A percentile compares a stretch with the other conserved stretches of the same genome.
These are phyloP conservation scores for Chaenocephalus aceratus DNA, from an alignment of 2,113 vertebrate genomes.

Conservation along the genomic window DNA sequence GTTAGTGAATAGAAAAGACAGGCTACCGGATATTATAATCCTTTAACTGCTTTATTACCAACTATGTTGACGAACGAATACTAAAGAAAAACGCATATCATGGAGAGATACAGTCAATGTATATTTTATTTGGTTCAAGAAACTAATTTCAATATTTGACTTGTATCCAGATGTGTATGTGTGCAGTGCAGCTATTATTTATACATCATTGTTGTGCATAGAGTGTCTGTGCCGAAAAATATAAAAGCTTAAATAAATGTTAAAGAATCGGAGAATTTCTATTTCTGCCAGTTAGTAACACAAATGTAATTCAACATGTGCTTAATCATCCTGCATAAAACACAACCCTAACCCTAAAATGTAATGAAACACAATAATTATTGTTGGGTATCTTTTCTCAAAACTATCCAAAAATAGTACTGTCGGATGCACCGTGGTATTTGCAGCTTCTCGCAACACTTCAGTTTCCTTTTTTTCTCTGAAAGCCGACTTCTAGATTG, in stretches of 20 bases:
- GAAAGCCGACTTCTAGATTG: constrained; percentile 1
- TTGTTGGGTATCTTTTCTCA: not conserved
- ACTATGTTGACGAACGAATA: not conserved
- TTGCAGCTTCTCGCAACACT: not conserved
- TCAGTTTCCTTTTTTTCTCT: constrained; percentile 9
- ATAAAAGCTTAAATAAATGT: too few relatives aligned
- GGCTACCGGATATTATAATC: too few relatives aligned
- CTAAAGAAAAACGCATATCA: not conserved
- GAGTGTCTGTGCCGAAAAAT: not conserved
- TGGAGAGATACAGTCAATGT: not conserved
- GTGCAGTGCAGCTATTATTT: not conserved
- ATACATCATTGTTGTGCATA: not conserved
- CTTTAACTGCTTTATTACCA: not conserved
- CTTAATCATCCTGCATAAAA: not conserved
- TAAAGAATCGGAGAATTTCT: not conserved
- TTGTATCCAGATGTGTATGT: not conserved
- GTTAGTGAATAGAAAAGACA: not conserved
- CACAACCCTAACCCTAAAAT: not conserved
- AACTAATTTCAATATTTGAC: not conserved
- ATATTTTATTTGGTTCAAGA: not conserved
- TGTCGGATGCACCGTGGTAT: not conserved
- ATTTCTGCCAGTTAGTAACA: not conserved
- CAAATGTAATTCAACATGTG: not conserved
- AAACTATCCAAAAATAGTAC: not conserved
- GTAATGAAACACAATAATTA: not conserved